A percentile compares a stretch with the other conserved stretches of the same genome.
Conservation (phyloP, 2,113 vertebrate species). For the Bostrychus sinensis region DNA sequence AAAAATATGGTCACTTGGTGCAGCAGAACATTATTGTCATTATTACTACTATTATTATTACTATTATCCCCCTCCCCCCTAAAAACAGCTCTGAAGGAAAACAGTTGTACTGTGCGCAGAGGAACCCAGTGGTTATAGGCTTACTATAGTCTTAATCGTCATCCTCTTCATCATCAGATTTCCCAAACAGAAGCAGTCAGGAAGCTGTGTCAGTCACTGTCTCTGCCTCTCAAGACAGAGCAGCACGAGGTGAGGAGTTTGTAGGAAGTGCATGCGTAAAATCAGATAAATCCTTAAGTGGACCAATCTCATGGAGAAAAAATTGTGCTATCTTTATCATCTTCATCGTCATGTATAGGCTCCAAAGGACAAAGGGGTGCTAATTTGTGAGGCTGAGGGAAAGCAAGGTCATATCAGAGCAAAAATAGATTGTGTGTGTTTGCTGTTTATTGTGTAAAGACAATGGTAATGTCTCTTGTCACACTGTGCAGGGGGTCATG, state of each 20-base stretch:
- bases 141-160: constrained; percentile 53
- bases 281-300: constrained; percentile 80
- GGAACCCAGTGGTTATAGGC: constrained; percentile 59
- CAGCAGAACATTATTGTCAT: constrained; percentile 76
- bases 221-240: constrained; percentile 62
- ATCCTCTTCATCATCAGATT: constrained; percentile 52
- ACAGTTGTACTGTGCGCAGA: constrained; percentile 69
- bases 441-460: constrained; percentile 60
- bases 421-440: constrained; percentile 73
- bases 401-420: constrained; percentile 65
- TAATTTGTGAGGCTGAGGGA: constrained; percentile 39
- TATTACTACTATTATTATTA: constrained; percentile 63
- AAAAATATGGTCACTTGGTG: constrained; percentile 79
- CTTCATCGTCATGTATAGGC: constrained; percentile 59
- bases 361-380: constrained; percentile 46
- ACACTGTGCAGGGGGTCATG: constrained; percentile 70
- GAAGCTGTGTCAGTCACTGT: constrained; percentile 60
- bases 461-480: constrained; percentile 45
- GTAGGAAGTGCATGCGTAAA: constrained; percentile 79
- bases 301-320: constrained; percentile 76
- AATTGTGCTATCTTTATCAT: constrained; percentile 81
- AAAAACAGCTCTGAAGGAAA: constrained; percentile 59
- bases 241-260: constrained; percentile 64
- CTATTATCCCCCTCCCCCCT: constrained; percentile 60
- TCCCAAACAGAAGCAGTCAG: constrained; percentile 53